Base-by-base conservation (phyloP, 2,797 vertebrate species). In the Gallinago nigripennis region DNA sequence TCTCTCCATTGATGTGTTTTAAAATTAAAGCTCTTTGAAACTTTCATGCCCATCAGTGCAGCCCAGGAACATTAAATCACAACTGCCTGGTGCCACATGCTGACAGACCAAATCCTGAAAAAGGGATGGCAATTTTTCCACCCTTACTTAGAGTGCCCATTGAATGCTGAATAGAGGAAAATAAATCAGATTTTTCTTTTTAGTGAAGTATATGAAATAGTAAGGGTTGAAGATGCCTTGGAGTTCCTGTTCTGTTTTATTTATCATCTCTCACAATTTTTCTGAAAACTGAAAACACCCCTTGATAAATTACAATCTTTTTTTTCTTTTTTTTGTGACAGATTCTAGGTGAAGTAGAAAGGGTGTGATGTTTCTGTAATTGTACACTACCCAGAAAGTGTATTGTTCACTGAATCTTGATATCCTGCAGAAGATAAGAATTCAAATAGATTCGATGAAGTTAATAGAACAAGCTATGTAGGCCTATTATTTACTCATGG, bases 21-120 rank as follows among this genome's bases (percentile, higher is more conserved):
- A 53, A 86, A 95, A 94, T 91, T 79, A 82, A 88, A 82, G 63
- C 46, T 63, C 77, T 94, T 60, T 90, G 70, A 94, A 97, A 90
- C 33, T 86, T 94, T 76, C 31, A 64, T 73, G 53, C 41, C 70
- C 1, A 0, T 81, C 63, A 87, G 64, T 14, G 33, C 64, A 76
- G 45, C 45, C 75, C 46, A 20, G 56, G 24, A 96, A 56, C 70
- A 13, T 48, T 90, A 85, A 94, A 75, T 41, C 39, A 58, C 65
- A 82, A 43, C 33, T 64, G n/a, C 33, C 37, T 87, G 35, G 77
- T 85, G 63, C 54, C 41, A 63, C 18, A 48, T 45, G n/a, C 35
- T 79, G 79, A 53, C 57, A 68, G 30, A 53, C 27, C 31, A 46
- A 33, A 25, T 61, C 53, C 43, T 58, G 50, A 69, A 72, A 85